Percentiles rank a stretch among this genome's conserved stretches.
Conservation (phyloP, 2,888 invertebrate genomes). For the Trissolcus brochymenae region DNA sequence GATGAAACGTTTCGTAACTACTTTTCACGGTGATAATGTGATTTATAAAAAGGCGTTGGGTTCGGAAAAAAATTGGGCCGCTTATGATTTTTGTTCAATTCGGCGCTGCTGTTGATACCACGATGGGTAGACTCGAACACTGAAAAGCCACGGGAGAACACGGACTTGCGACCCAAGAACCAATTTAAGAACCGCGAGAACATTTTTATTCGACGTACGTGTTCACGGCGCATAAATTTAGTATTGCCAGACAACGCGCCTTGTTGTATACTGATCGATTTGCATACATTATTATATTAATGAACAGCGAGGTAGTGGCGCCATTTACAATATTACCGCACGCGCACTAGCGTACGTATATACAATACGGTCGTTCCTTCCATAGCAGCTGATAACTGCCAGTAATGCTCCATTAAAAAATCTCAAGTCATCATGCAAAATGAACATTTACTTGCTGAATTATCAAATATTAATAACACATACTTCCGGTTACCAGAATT, state of each 20-base stretch:
- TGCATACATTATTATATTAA: constrained; percentile 50
- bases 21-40: constrained; percentile 49
- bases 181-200: constrained; percentile 9
- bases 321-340: constrained; percentile 54
- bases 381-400: constrained; percentile 59
- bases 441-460: constrained; percentile 44
- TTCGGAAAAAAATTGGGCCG: constrained; percentile 41
- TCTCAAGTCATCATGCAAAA: constrained; percentile 52
- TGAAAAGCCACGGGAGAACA: background rate
- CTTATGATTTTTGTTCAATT: constrained; percentile 34
- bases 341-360: constrained; percentile 53
- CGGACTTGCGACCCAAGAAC: no score
- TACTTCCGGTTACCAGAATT: no score
- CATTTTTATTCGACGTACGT: constrained; percentile 42
- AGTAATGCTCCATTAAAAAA: constrained; percentile 55
- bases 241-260: constrained; percentile 49
- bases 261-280: constrained; percentile 52
- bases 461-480: constrained; percentile 28
- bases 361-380: constrained; percentile 59
- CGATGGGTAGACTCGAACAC: constrained; percentile 5
- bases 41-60: constrained; percentile 49
- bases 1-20: constrained; percentile 47
- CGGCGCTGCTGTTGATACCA: constrained; percentile 4
- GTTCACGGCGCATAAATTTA: constrained; percentile 38
- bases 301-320: constrained; percentile 49